Percentiles rank a stretch among this genome's conserved stretches.
Evolutionary conservation across 1,140 invertebrate species (phyloP).

Genomic region (Saccostrea glomerata): DNA sequence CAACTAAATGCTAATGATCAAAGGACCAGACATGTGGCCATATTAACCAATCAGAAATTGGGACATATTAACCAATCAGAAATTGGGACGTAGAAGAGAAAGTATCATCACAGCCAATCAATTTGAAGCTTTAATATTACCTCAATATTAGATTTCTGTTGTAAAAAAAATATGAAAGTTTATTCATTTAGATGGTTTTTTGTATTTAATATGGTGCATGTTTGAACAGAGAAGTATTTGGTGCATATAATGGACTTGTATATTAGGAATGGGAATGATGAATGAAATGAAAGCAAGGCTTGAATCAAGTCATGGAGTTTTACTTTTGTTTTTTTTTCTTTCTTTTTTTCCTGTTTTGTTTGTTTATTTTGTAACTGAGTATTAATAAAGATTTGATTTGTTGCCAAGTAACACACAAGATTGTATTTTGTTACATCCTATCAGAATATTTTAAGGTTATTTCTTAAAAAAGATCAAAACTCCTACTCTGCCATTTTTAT

Average conservation of each 20-base stretch:
- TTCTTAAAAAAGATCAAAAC: neutral
- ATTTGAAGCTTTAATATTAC: slow-evolving; percentile 52
- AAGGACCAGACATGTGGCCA: slow-evolving; percentile 29
- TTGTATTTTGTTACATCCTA: slow-evolving; percentile 21
- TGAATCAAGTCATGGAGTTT: slow-evolving; percentile 31
- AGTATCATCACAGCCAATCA: slow-evolving; percentile 46
- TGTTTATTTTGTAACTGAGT: slow-evolving; percentile 35
- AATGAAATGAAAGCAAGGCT: neutral
- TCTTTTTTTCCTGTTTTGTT: slow-evolving; percentile 18
- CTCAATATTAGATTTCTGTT: slow-evolving; percentile 52
- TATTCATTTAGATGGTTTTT: slow-evolving; percentile 29
- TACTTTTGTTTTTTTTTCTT: neutral
- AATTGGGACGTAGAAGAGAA: slow-evolving; percentile 19
- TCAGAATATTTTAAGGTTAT: slow-evolving; percentile 1
- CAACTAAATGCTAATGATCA: slow-evolving; percentile 17
- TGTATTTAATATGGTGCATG: slow-evolving; percentile 53
- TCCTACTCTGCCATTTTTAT: neutral
- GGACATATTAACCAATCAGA: slow-evolving; percentile 47
- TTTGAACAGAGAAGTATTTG: slow-evolving; percentile 49
- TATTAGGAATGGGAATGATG: neutral
- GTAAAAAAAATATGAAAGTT: slow-evolving; percentile 39
- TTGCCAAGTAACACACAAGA: slow-evolving; percentile 25
- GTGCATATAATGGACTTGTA: slow-evolving; percentile 50
- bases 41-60: slow-evolving; percentile 46
- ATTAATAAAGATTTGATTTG: slow-evolving; percentile 35